Base-by-base conservation (phyloP, 2,113 vertebrate genomes). In the Neolamprologus longior region DNA sequence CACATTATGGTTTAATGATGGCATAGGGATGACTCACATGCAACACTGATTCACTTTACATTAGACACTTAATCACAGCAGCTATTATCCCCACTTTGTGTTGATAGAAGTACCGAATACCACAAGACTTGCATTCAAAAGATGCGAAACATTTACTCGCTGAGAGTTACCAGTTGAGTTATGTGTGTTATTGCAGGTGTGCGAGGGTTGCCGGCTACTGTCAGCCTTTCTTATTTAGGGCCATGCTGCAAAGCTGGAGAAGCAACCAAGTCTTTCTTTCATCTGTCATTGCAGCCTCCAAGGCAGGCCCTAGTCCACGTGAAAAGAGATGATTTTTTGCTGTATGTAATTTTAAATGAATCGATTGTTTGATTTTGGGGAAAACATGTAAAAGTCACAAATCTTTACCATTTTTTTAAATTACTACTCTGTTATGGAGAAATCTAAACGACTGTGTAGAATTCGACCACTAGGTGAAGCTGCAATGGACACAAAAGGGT, bases 1-100 rank as follows among this genome's bases (percentile, higher is more conserved):
- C 86, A 94, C 89, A 84, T 92, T 88, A 85, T 68, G 90, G 87
- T 86, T 86, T 94, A 93, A 94, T 94, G 90, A 94, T 86, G 87
- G 89, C 85, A 83, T 83, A 89, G 94, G 82, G 78, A 93, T 93
- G 86, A 94, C 81, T 94, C 93, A 92, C 93, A 92, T 87, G 87
- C 86, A 91, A 92, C 91, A 89, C 88, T 91, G 90, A 86, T 90
- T 94, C 88, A 83, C 82, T 90, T 89, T 93, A 90, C 84, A 89
- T 92, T 83, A 92, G 89, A 90, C 86, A 55, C 61, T 88, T 92
- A 89, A 93, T 90, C 85, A 92, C 68, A 85, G 82, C 84, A 82
- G 83, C 73, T 80, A 86, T 89, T 91, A 95, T 90, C 55, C 33
- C 85, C 55, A 40, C 63, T 89, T 87, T 89, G 88, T 85, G 88